Evolutionary conservation across 2,113 vertebrate genomes (phyloP).

Genomic region (Hydropotes inermis): DNA sequence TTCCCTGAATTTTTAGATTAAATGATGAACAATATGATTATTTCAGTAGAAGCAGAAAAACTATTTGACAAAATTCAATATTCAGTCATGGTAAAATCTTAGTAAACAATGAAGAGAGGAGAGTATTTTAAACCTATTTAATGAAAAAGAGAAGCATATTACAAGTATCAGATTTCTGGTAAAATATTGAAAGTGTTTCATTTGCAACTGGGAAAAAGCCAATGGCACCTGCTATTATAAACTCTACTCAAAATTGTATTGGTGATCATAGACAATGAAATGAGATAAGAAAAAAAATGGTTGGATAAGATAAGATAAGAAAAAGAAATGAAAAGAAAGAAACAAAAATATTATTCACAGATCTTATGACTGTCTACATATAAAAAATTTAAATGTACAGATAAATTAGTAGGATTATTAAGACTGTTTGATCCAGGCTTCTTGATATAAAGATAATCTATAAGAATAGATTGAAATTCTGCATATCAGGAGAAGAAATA

Average conservation of each 20-base stretch:
- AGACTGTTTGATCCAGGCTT: neutral
- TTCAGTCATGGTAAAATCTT: neutral
- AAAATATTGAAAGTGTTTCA: neutral
- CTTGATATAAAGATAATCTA: neutral
- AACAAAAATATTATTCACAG: neutral
- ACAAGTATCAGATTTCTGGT: neutral
- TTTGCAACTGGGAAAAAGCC: conserved; percentile 9
- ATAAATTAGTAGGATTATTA: neutral
- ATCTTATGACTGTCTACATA: neutral
- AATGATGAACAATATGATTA: neutral
- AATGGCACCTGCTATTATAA: neutral
- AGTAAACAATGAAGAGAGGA: neutral
- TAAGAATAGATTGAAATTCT: neutral
- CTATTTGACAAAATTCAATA: neutral
- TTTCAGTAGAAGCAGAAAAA: neutral
- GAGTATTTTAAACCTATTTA: neutral
- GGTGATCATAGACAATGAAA: neutral
- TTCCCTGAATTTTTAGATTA: neutral
- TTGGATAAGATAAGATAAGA: neutral
- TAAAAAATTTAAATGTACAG: neutral
- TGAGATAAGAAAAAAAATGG: neutral
- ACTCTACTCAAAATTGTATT: neutral
- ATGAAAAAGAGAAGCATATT: neutral
- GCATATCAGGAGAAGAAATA: neutral
- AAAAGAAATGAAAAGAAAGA: neutral